Evolutionary conservation across 2,113 vertebrate genomes (phyloP).

Genomic region (Oryzias curvinotus): DNA sequence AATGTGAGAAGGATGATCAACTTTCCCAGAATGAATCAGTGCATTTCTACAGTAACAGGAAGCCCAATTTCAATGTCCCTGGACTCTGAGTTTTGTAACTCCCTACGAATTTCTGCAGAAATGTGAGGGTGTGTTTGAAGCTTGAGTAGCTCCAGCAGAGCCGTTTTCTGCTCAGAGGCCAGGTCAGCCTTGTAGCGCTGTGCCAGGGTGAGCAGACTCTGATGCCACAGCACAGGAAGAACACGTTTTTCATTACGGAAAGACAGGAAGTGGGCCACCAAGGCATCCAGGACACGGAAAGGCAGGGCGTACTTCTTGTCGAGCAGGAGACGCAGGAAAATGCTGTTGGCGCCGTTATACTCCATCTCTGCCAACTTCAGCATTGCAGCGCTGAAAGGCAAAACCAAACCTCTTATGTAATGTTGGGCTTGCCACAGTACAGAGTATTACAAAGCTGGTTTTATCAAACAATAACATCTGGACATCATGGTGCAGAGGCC

Average conservation of each 20-base stretch:
- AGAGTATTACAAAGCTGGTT: not conserved
- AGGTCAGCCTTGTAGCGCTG: slow-evolving; percentile 97
- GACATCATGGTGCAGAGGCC: not conserved
- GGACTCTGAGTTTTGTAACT: slow-evolving; percentile 83
- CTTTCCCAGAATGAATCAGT: slow-evolving; percentile 49
- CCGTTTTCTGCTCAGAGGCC: slow-evolving; percentile 88
- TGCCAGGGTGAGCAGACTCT: slow-evolving; percentile 88
- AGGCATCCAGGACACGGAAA: slow-evolving; percentile 95
- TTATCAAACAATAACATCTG: not conserved
- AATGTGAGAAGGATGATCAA: not conserved
- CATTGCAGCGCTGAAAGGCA: slow-evolving; percentile 85
- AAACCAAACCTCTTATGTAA: slow-evolving; percentile 21
- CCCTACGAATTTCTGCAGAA: slow-evolving; percentile 86
- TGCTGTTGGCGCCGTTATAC: slow-evolving; percentile 95
- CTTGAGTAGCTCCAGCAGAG: slow-evolving; percentile 89
- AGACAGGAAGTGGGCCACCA: slow-evolving; percentile 93
- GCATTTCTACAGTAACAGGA: slow-evolving; percentile 71
- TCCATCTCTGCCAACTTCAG: slow-evolving; percentile 96
- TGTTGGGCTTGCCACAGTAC: not conserved
- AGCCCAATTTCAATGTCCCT: slow-evolving; percentile 84
- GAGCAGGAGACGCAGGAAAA: slow-evolving; percentile 92
- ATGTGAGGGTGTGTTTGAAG: slow-evolving; percentile 85
- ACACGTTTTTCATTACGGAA: slow-evolving; percentile 85
- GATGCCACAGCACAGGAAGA: slow-evolving; percentile 97
- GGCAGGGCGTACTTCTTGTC: slow-evolving; percentile 98